phyloP scores from a whole-genome alignment of 2,888 invertebrate species.

The Pyralis farinalis region DNA sequence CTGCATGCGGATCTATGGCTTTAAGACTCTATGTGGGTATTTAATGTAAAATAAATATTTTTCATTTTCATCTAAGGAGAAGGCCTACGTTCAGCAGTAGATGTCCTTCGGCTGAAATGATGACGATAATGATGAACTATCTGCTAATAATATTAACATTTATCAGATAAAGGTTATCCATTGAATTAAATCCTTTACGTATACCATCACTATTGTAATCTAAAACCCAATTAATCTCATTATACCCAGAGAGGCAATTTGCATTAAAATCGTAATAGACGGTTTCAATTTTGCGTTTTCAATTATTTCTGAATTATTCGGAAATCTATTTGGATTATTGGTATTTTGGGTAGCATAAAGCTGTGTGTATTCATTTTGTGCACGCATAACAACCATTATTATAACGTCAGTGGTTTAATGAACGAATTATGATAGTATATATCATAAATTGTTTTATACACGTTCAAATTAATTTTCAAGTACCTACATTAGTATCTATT shows the following conservation, averaged over 20 bases:
- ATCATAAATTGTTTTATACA: no score
- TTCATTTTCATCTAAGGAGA: background rate
- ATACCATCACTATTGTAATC: slow-evolving; percentile 5
- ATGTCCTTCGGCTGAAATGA: no score
- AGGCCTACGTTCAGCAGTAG: no score
- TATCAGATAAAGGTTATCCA: background rate
- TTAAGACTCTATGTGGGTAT: no score
- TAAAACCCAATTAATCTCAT: slow-evolving; percentile 21
- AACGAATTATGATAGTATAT: no score
- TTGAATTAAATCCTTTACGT: no score
- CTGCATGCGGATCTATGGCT: no score
- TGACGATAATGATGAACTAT: no score
- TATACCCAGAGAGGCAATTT: slow-evolving; percentile 14
- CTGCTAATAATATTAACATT: background rate
- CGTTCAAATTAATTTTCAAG: no score
- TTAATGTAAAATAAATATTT: slow-evolving; percentile 12
- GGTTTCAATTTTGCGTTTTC: slow-evolving; percentile 15
- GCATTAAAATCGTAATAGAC: slow-evolving; percentile 14
- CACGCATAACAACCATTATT: background rate
- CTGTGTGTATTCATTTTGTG: background rate
- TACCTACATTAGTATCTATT: no score
- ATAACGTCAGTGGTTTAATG: background rate
- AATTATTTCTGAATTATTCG: slow-evolving; percentile 14
- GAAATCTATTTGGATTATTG: slow-evolving; percentile 1
- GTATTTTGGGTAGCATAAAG: background rate